Base-by-base conservation (phyloP, 2,113 vertebrate species). In the Leptobrachium leishanense region DNA sequence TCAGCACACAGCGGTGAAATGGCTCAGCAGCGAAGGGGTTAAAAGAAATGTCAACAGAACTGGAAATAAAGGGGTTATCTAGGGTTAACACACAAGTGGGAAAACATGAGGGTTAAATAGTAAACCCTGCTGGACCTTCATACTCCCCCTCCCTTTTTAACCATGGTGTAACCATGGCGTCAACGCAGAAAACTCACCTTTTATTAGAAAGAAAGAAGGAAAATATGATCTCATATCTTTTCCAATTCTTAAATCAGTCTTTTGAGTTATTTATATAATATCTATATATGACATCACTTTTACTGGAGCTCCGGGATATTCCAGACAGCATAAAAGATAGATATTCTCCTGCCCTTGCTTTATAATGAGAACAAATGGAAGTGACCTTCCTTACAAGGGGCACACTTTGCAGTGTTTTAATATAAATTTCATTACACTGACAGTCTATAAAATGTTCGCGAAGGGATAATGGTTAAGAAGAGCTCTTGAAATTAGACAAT, bases 361-460 rank as follows among this genome's bases (percentile, higher is more conserved):
- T 78, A 15, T 87, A 87, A 88, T 87, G 84, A 88, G 82, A 88
- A 88, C 72, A 88, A 90, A 89, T 87, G 83, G 77, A 81, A 84
- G 79, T 83, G 83, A 88, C 87, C 82, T 88, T 89, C 84, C 77
- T 81, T 84, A 77, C 72, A 0, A 15, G 46, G 83, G 84, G 83
- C 77, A 86, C 74, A 85, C 78, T 76, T 85, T 84, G 81, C 50
- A 84, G 82, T 81, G 72, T 92, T 84, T 89, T 87, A 88, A 89
- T 85, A 88, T 81, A 90, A 87, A 90, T 89, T 84, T 87, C 87
- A 88, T 90, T 89, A 85, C 82, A 78, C 65, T 81, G 72, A 83
- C 86, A 87, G 84, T 79, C 84, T 84, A 85, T 85, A 86, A 87
- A 87, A 81, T 78, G 83, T 86, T 67, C 75, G 76, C 83, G 10